Evolutionary conservation across 23 tunicate species (phyloP).

Genomic region (Oikopleura vanhoeffeni): DNA sequence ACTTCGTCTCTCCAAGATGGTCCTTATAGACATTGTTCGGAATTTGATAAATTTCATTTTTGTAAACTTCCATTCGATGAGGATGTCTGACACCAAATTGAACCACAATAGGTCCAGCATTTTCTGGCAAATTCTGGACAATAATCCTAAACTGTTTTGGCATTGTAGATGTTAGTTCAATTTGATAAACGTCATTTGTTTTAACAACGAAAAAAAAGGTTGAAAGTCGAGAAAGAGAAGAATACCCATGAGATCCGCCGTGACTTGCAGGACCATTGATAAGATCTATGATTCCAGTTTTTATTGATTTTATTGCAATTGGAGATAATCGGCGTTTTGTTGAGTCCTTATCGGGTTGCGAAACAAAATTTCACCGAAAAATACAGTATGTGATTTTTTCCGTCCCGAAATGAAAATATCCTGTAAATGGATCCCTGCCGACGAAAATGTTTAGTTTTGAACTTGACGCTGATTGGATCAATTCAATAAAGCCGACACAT

Average conservation of each 20-base stretch:
- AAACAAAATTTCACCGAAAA: not conserved
- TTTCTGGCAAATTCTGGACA: not conserved
- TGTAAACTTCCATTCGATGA: conserved; percentile 10
- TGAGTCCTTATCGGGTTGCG: not conserved
- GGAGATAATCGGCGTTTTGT: conserved; percentile 6
- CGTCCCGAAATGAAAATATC: too few relatives aligned
- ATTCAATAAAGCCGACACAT: too few relatives aligned
- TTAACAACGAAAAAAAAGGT: not conserved
- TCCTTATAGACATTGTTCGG: not conserved
- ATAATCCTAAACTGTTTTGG: not conserved
- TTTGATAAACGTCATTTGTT: not conserved
- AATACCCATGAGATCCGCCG: not conserved
- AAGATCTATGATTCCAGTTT: not conserved
- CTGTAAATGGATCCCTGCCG: too few relatives aligned
- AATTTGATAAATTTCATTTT: not conserved
- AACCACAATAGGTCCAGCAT: not conserved
- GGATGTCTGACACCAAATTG: not conserved
- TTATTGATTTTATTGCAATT: not conserved
- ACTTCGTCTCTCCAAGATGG: not conserved
- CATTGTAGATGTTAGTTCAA: not conserved
- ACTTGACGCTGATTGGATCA: too few relatives aligned
- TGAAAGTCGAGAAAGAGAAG: not conserved
- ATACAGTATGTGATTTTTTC: too few relatives aligned
- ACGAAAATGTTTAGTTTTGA: too few relatives aligned
- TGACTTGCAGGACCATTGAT: not conserved